Evolutionary conservation across 2,797 vertebrate genomes (phyloP).

Genomic region (Lophius americanus): DNA sequence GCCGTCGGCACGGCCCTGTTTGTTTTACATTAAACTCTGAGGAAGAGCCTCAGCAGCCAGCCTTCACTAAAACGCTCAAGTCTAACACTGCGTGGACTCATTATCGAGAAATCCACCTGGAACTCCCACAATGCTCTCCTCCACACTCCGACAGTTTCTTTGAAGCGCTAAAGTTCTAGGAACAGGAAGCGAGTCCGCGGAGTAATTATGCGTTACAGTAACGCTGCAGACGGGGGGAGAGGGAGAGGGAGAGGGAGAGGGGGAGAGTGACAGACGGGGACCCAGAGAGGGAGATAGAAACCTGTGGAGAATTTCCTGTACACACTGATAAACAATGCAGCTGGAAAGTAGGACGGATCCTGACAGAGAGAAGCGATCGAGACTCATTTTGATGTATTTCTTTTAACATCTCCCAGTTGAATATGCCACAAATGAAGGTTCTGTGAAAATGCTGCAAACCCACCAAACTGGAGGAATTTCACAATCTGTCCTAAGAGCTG

Average conservation of each 20-base stretch:
- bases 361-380: constrained; percentile 34
- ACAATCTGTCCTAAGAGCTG: background rate
- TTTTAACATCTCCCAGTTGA: constrained; percentile 25
- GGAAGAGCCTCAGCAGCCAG: constrained; percentile 80
- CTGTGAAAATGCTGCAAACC: constrained; percentile 22
- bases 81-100: constrained; percentile 78
- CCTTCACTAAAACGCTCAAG: constrained; percentile 83
- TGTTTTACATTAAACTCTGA: constrained; percentile 82
- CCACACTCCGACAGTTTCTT: constrained; percentile 82
- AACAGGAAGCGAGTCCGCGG: constrained; percentile 77
- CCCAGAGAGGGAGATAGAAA: constrained; percentile 28
- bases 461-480: constrained; percentile 24
- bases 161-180: constrained; percentile 78
- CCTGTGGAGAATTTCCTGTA: constrained; percentile 56
- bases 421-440: constrained; percentile 21
- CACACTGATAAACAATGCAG: constrained; percentile 70
- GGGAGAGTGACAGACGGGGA: constrained; percentile 57
- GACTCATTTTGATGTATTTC: constrained; percentile 33
- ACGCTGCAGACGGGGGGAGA: constrained; percentile 51
- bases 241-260: constrained; percentile 19
- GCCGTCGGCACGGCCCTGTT: constrained; percentile 77
- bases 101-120: constrained; percentile 87
- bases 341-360: constrained; percentile 52
- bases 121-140: constrained; percentile 84
- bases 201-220: constrained; percentile 84